Evolutionary conservation across 2,888 invertebrate species (phyloP).

Genomic region (Polydrusus cervinus): DNA sequence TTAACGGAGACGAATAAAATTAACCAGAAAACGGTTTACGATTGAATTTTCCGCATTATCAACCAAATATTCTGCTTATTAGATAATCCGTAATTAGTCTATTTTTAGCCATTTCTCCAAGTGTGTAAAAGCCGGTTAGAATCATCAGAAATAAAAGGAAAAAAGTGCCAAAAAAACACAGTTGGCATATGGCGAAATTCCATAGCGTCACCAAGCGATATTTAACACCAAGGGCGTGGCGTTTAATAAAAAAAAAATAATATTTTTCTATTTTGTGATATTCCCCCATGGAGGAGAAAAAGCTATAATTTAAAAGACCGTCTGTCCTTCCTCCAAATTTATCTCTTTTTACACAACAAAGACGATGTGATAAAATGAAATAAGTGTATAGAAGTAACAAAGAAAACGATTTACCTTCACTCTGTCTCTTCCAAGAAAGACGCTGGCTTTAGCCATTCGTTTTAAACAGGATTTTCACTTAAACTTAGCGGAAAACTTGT

Average conservation of each 20-base stretch:
- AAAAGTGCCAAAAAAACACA: constrained; percentile 22
- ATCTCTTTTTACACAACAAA: constrained; percentile 72
- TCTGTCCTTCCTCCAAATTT: constrained; percentile 68
- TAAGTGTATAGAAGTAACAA: constrained; percentile 71
- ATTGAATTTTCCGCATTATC: too few relatives aligned
- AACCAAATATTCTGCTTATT: background rate
- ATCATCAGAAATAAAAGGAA: constrained; percentile 9
- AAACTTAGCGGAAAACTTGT: constrained; percentile 36
- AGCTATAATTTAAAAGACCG: constrained; percentile 44
- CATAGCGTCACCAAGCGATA: constrained; percentile 30
- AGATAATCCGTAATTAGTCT: constrained; percentile 34
- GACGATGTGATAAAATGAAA: constrained; percentile 72
- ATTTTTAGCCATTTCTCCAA: constrained; percentile 26
- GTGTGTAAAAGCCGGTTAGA: constrained; percentile 33
- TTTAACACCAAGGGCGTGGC: constrained; percentile 47
- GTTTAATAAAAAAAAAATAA: constrained; percentile 21
- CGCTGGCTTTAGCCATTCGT: constrained; percentile 56
- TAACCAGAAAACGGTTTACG: background rate
- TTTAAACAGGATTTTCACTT: constrained; percentile 50
- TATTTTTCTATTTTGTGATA: constrained; percentile 27
- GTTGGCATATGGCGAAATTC: constrained; percentile 31
- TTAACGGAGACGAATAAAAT: background rate
- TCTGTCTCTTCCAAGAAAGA: constrained; percentile 62
- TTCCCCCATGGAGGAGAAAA: constrained; percentile 23
- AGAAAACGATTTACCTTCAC: constrained; percentile 71